phyloP scores from a whole-genome alignment of 2,797 vertebrate genomes.

The Poeciliopsis paucimaculata region DNA sequence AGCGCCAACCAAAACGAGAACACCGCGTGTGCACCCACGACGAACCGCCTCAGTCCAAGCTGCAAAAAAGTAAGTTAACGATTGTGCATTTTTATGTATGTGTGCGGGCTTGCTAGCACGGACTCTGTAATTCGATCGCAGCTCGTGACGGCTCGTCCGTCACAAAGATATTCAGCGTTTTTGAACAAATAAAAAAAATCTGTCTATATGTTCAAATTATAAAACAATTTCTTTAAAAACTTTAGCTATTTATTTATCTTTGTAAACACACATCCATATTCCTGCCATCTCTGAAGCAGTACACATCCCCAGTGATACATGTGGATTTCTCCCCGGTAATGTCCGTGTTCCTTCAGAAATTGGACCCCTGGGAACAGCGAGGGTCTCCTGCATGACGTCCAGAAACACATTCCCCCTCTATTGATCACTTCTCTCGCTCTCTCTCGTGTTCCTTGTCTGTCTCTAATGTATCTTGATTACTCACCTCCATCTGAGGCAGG shows the following conservation, averaged over 20 bases:
- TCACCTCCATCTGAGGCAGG: not conserved
- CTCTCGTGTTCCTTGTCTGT: not conserved
- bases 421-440: conserved; percentile 22
- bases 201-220: not conserved
- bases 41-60: too few relatives aligned
- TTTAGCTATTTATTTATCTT: not conserved
- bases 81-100: too few relatives aligned
- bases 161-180: not conserved
- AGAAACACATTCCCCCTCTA: conserved; percentile 20
- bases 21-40: too few relatives aligned
- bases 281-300: not conserved
- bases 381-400: conserved; percentile 24
- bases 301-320: not conserved
- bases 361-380: conserved; percentile 39
- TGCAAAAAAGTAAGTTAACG: too few relatives aligned
- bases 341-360: conserved; percentile 38
- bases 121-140: too few relatives aligned
- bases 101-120: too few relatives aligned
- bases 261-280: not conserved
- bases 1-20: too few relatives aligned
- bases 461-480: conserved; percentile 11
- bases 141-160: too few relatives aligned
- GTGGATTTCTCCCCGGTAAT: conserved; percentile 1
- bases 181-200: not conserved
- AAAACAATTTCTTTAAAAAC: not conserved